Percentiles rank a stretch among this genome's conserved stretches.
phyloP scores from a whole-genome alignment of 2,113 vertebrate genomes.

The Anas platyrhynchos region DNA sequence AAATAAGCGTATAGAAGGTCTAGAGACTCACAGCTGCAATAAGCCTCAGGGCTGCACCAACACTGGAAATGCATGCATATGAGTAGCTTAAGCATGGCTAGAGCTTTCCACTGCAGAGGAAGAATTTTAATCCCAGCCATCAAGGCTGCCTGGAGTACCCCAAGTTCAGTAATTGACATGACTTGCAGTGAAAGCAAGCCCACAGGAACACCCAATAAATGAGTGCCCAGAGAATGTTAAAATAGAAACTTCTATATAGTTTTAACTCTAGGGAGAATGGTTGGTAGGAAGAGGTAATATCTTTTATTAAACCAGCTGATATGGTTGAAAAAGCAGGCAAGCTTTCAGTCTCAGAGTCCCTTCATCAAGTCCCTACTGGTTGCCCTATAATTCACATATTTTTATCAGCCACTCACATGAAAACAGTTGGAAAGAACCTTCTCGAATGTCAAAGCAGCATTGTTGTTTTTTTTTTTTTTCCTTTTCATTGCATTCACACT shows the following conservation, averaged over 20 bases:
- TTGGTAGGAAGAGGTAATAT: constrained; percentile 12
- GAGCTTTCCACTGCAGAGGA: not conserved
- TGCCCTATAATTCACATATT: not conserved
- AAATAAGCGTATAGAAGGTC: not conserved
- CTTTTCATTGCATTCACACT: not conserved
- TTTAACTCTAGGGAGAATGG: not conserved
- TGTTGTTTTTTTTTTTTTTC: not conserved
- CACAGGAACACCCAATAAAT: not conserved
- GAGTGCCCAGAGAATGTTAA: constrained; percentile 8
- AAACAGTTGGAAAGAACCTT: not conserved
- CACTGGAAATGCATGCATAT: not conserved
- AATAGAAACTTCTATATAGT: constrained; percentile 4
- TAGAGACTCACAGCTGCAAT: not conserved
- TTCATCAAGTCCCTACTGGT: not conserved
- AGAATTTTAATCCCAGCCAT: not conserved
- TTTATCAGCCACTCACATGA: not conserved
- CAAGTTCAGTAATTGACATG: not conserved
- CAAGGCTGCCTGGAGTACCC: not conserved
- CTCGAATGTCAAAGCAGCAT: not conserved
- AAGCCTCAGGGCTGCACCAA: not conserved
- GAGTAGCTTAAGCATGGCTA: not conserved
- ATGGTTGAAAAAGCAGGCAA: constrained; percentile 30
- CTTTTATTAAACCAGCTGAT: constrained; percentile 37
- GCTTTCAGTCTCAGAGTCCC: constrained; percentile 7
- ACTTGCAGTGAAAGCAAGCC: not conserved